Percentiles rank a stretch among this genome's conserved stretches.
Conservation (phyloP, 30 jellyfish, hydroid and myxozoan species). For the Chironex yamaguchii region DNA sequence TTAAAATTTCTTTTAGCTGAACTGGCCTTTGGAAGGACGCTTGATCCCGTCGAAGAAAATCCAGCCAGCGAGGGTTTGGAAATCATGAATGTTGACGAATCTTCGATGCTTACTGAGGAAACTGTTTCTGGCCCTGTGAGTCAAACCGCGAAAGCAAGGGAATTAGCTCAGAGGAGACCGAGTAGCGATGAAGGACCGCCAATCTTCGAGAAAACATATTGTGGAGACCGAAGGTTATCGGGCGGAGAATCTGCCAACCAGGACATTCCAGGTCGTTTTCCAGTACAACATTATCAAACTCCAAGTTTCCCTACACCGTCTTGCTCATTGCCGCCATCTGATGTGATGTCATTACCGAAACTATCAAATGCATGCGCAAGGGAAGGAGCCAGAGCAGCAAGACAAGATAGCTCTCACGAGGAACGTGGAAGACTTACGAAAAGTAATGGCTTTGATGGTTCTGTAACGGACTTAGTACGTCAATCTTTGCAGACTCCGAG, state of each 20-base stretch:
- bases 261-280: neutral
- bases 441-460: neutral
- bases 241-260: neutral
- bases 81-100: neutral
- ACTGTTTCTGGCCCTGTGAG: neutral
- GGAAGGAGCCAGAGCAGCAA: neutral
- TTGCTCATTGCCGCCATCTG: neutral
- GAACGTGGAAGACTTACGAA: neutral
- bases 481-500: neutral
- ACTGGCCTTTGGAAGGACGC: conserved; percentile 32
- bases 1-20: conserved; percentile 45
- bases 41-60: conserved; percentile 45
- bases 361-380: neutral
- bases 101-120: neutral
- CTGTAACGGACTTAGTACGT: neutral
- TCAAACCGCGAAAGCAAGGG: neutral
- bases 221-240: no score
- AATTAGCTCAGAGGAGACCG: neutral
- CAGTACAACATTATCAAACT: neutral
- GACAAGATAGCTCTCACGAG: no score
- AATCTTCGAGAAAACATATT: no score
- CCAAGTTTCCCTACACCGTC: no score
- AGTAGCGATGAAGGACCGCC: neutral
- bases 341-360: neutral
- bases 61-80: neutral